A percentile compares a stretch with the other conserved stretches of the same genome.
Conservation (phyloP, 1,140 invertebrate genomes). For the Sitophilus oryzae region DNA sequence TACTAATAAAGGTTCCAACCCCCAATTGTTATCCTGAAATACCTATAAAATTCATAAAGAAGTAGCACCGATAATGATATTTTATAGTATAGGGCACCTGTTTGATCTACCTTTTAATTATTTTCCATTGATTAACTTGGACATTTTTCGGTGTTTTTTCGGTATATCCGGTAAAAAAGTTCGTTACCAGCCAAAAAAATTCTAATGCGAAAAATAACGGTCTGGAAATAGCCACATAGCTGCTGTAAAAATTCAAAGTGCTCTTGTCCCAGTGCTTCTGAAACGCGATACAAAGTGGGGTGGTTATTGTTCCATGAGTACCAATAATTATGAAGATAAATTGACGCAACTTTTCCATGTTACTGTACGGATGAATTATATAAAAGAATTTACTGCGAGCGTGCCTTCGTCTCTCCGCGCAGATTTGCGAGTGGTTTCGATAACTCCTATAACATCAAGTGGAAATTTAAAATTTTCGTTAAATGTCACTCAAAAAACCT, state of each 20-base stretch:
- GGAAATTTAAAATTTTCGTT: not conserved
- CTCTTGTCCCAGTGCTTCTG: too few species aligned
- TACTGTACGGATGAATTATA: slow-evolving; percentile 7
- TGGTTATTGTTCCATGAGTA: not conserved
- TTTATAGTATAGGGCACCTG: too few species aligned
- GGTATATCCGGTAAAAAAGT: not conserved
- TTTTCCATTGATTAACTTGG: not conserved
- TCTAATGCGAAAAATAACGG: not conserved
- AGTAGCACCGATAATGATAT: too few species aligned
- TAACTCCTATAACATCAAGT: not conserved
- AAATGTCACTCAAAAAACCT: not conserved
- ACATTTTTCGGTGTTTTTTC: not conserved
- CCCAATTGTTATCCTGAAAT: too few species aligned
- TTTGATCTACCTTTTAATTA: not conserved
- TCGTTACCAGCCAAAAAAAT: not conserved
- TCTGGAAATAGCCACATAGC: too few species aligned
- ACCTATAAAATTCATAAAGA: too few species aligned
- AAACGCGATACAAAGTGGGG: too few species aligned
- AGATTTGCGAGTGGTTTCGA: not conserved
- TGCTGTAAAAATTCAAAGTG: not conserved
- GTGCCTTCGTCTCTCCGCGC: not conserved
- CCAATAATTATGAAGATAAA: not conserved
- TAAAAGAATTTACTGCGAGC: not conserved
- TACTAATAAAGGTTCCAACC: too few species aligned
- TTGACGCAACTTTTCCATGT: not conserved